Base-by-base conservation (phyloP, 2,797 vertebrate genomes). In the Stomatorhinus walkeri region DNA sequence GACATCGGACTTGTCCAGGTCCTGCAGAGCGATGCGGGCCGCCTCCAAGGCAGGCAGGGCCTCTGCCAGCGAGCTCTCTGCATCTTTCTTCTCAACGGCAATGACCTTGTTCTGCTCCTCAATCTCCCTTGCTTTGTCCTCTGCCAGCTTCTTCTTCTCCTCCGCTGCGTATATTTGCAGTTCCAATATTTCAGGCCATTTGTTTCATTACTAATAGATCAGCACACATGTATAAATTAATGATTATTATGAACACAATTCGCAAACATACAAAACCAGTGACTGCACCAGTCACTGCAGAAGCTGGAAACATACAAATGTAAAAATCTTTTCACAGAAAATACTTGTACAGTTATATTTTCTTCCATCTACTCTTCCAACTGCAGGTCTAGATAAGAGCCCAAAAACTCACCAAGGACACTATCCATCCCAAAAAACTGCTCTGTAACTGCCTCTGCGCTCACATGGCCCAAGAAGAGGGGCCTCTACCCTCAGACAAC, bases 1-100 rank as follows among this genome's bases (percentile, higher is more conserved):
- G 92, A 99, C 98, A 7, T 99, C 98, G 0, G 97, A 97, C 92
- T 98, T 99, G 64, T 99, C 97, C 87, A 99, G 95, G 91, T 97
- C 96, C 94, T 98, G 97, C 56, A 99, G 94, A 88, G 98, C 98
- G 0, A 94, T 88, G 79, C 97, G 97, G 83, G 98, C 98, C 0
- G 97, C 97, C 90, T 97, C 97, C 90, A 99, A 93, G 10, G 97
- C 95, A 0, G 98, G 98, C 90, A 98, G 94, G 91, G 98, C 98
- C 89, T 98, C 97, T 0, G 96, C 96, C 89, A 99, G 90, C 5
- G 97, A 96, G 4, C 94, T 95, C 93, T 99, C 98, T 0, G 98
- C 98, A 52, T 97, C 98, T 0, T 91, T 91, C 93, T 99, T 99
- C 94, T 99, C 98, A 84, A 95, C 91, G 0, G 97, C 97, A 0